These are phyloP conservation scores for Cyprinus carpio DNA, from an alignment of 2,113 vertebrate genomes.

Conservation along the genomic window DNA sequence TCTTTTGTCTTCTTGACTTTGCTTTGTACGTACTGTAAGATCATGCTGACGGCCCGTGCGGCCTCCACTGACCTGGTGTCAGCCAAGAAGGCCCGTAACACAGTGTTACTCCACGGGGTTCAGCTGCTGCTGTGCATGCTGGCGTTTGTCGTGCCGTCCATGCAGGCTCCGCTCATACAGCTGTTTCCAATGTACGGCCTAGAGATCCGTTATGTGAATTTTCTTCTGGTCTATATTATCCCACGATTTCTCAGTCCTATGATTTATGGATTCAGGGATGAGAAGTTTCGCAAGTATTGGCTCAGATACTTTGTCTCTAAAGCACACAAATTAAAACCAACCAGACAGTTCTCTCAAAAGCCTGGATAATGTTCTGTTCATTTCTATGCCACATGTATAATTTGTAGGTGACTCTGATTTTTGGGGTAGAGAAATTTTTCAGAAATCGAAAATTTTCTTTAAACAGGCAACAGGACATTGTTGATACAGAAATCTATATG, in stretches of 20 bases:
- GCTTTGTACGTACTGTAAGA: conserved; percentile 77
- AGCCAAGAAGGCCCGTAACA: conserved; percentile 73
- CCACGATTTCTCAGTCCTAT: conserved; percentile 77
- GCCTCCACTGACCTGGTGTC: conserved; percentile 68
- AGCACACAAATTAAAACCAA: conserved; percentile 47
- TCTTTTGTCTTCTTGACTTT: conserved; percentile 73
- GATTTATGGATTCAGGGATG: conserved; percentile 77
- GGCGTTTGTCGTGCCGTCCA: conserved; percentile 75
- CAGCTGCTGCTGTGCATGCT: conserved; percentile 79
- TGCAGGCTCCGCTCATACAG: conserved; percentile 73
- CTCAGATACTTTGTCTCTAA: conserved; percentile 57
- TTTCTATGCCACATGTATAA: background rate
- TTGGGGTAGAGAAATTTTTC: background rate
- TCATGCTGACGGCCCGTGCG: conserved; percentile 69
- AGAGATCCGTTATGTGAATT: conserved; percentile 78
- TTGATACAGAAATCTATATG: background rate
- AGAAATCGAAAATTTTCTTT: background rate
- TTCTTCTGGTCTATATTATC: conserved; percentile 78
- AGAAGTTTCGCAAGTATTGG: conserved; percentile 76
- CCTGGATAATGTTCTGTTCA: conserved; percentile 22
- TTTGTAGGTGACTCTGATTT: background rate
- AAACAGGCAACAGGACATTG: background rate
- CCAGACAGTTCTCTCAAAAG: conserved; percentile 40
- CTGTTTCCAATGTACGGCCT: conserved; percentile 69
- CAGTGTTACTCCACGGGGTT: conserved; percentile 73